phyloP scores from a whole-genome alignment of 2,113 vertebrate species.

The Cyanoramphus novaezelandiae region DNA sequence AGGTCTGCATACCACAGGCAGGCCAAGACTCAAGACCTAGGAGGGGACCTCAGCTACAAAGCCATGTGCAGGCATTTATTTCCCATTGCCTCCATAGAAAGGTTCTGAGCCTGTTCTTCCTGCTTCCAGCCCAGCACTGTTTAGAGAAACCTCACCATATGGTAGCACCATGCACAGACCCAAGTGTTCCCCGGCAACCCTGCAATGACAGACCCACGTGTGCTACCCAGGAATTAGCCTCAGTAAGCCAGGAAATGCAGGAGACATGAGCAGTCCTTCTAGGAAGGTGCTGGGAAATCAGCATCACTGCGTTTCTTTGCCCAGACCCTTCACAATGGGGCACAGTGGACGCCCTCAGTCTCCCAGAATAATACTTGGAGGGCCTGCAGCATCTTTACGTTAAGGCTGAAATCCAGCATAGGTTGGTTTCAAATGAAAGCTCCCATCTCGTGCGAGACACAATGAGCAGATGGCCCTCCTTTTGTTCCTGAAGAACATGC shows the following conservation, averaged over 20 bases:
- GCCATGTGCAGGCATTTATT: background rate
- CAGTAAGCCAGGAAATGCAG: background rate
- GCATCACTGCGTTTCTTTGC: background rate
- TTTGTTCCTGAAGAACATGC: constrained; percentile 52
- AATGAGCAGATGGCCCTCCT: constrained; percentile 57
- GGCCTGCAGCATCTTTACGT: background rate
- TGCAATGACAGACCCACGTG: background rate
- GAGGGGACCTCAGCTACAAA: background rate
- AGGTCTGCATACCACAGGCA: background rate
- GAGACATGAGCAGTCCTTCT: background rate
- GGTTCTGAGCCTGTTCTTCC: background rate
- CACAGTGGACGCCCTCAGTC: background rate
- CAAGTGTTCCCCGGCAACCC: background rate
- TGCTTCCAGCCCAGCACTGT: background rate
- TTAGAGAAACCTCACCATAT: background rate
- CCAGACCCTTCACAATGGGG: background rate
- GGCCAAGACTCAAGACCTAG: background rate
- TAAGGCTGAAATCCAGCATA: background rate
- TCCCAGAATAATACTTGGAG: background rate
- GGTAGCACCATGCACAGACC: background rate
- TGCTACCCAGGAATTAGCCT: background rate
- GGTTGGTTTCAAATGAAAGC: background rate
- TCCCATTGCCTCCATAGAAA: background rate
- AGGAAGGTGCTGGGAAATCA: background rate
- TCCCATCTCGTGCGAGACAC: constrained; percentile 27